Base-by-base conservation (phyloP, 2,888 invertebrate genomes). In the Miltochrista miniata region DNA sequence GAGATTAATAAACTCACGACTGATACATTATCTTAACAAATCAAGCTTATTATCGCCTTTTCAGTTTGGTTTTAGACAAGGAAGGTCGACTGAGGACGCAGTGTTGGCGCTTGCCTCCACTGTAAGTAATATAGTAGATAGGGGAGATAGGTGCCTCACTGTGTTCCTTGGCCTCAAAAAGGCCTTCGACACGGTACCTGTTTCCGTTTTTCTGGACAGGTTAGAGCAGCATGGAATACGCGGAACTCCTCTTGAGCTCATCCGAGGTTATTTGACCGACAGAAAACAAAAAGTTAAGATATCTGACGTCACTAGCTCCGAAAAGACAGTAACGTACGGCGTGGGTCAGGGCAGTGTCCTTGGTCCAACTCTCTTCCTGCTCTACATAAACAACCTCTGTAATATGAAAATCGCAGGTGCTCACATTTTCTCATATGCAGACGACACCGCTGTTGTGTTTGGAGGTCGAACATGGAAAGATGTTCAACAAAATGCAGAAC, bases 11-110 rank as follows among this genome's bases (percentile, higher is more conserved):
- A 61, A 57, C 18, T 45, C 11, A 8, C 41, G 55, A 33, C 39
- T 59, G 10, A 10, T 43, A n/a, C 34, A 51, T 14, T 59, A 41
- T 31, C 12, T 51, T 11, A 34, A 45, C 18, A 45, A 48, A 15
- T 41, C 48, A 24, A 48, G 48, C 11, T 30, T 53, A 5, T 11
- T 56, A 9, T 39, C 47, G 3, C 8, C n/a, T 9, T 31, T 31
- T 15, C 56, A 59, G 34, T 57, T 35, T 44, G 57, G 55, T 14
- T 60, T 60, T 42, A 38, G 57, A 7, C 38, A 18, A 7, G 37
- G 30, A 11, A 31, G 13, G 9, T 55, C 51, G 8, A 31, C 31
- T 5, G 4, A 31, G 11, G 31, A 31, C 8, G 31, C 31, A 2
- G 8, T 31, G 3, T 5, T 11, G 2, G 8, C 31, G 2, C 2